Evolutionary conservation across 2,113 vertebrate species (phyloP), one percentile per base, ranked within the genome.

Genomic region (Piprites chloris): DNA sequence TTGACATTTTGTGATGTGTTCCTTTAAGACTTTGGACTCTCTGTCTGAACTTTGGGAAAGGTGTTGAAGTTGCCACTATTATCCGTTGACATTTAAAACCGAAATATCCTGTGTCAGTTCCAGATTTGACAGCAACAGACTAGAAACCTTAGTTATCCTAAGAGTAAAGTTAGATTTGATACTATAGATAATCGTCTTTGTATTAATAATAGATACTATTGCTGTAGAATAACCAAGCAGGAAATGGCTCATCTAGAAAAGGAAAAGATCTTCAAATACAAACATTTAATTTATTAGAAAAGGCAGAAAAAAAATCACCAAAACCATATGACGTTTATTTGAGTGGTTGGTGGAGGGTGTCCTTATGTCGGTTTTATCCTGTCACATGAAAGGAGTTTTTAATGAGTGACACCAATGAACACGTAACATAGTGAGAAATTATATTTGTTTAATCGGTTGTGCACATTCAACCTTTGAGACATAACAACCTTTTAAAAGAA

Each of bases 341-440:
- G 39, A 6, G 20, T 9, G 30, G 9, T n/a, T n/a, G 9, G 22
- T 15, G 20, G 4, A 2, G 6, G 2, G 5, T 61, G 4, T 72
- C 35, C 42, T 56, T 82, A 28, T 61, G 68, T 14, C 20, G 17
- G 1, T 84, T 72, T 83, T 16, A 41, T 85, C 63, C 47, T 7
- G 84, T 6, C 44, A 9, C 20, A 18, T 28, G 23, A 76, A 73
- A 82, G 16, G 26, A 56, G 4, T 17, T 73, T 76, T 89, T 89
- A 65, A n/a, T 24, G 56, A 75, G 53, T 62, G 7, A 17, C 65
- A 53, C 5, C 35, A 22, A 41, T 12, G 42, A 32, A 30, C 33
- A 46, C 41, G 27, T 44, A 56, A 28, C 65, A 33, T 3, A 52
- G 3, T 52, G 71, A 65, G 24, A 58, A 89, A 89, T 35, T 44